Evolutionary conservation across 2,888 invertebrate species (phyloP), one percentile per base, ranked within the genome.

Genomic region (Gortyna flavago): DNA sequence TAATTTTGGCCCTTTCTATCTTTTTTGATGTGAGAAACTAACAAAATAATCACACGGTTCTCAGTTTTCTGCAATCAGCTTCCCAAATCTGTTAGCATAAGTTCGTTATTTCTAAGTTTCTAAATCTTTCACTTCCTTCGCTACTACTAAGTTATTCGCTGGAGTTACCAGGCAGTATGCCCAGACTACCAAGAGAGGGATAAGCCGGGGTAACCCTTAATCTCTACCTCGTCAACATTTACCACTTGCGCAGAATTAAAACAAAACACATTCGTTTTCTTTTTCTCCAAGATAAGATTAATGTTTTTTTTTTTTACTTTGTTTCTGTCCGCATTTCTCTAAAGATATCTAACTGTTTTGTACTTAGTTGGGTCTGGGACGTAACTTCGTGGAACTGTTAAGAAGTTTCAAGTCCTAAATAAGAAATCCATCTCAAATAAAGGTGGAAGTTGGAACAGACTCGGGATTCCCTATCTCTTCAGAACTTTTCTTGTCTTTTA

Each of bases 371-470:
- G 9, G 48, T 21, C 62, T 67, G n/a, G 16, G 18, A 59, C n/a
- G 38, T 67, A 67, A 77, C 66, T 72, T 71, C 21, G 62, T 70
- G 16, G 57, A 75, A 62, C 41, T 38, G 41, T 59, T 51, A 44
- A 73, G 70, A 72, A 73, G 67, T 61, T 72, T 35, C 18, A 57
- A 61, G 44, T 64, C 59, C 44, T 81, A 64, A 73, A 72, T 57
- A 76, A 77, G 41, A 69, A 77, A 72, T 65, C 57, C 51, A 80
- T 74, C 44, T 72, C 25, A 64, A 77, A 72, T 77, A 77, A 84
- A 83, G 65, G 69, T 72, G 16, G 9, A 68, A 83, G 65, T 72
- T 72, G 16, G 9, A 68, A 61, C 57, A 69, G 65, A 38, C 51
- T 77, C 13, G 25, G 7, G 61, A 73, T 16, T 64, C 16, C 16